Conservation (phyloP, 2,888 invertebrate species). For the Tipula confusa region DNA sequence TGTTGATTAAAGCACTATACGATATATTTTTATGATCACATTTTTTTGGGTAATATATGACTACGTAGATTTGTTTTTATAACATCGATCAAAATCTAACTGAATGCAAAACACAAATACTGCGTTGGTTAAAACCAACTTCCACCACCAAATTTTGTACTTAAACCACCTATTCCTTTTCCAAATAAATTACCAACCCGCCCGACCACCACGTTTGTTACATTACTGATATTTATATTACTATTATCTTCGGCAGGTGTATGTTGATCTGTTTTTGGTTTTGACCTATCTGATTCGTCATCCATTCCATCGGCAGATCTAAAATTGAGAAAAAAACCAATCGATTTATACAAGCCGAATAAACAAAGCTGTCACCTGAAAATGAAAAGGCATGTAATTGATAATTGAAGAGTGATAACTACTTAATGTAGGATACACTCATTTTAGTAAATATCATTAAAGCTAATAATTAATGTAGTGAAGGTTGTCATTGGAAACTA, state of each 20-base stretch:
- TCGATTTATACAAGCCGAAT: too few species aligned
- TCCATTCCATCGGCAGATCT: conserved; percentile 46
- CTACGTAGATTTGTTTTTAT: background rate
- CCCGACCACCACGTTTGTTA: conserved; percentile 80
- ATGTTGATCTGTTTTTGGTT: conserved; percentile 44
- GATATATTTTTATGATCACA: background rate
- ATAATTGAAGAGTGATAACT: too few species aligned
- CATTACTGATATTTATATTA: conserved; percentile 67
- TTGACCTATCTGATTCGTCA: conserved; percentile 52
- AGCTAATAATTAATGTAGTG: too few species aligned
- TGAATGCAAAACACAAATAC: background rate
- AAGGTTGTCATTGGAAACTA: too few species aligned
- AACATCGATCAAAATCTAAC: background rate
- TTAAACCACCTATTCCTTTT: conserved; percentile 83
- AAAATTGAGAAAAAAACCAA: background rate
- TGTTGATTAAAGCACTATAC: background rate
- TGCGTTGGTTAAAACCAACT: conserved; percentile 66
- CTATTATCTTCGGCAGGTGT: conserved; percentile 63
- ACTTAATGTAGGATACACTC: too few species aligned
- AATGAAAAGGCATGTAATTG: too few species aligned
- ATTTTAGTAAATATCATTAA: too few species aligned
- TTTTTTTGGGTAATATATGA: background rate
- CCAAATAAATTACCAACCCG: conserved; percentile 86
- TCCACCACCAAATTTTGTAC: conserved; percentile 81
- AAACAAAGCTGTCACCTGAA: too few species aligned